phyloP scores from a whole-genome alignment of 2,888 invertebrate species.

The Axea sp. region DNA sequence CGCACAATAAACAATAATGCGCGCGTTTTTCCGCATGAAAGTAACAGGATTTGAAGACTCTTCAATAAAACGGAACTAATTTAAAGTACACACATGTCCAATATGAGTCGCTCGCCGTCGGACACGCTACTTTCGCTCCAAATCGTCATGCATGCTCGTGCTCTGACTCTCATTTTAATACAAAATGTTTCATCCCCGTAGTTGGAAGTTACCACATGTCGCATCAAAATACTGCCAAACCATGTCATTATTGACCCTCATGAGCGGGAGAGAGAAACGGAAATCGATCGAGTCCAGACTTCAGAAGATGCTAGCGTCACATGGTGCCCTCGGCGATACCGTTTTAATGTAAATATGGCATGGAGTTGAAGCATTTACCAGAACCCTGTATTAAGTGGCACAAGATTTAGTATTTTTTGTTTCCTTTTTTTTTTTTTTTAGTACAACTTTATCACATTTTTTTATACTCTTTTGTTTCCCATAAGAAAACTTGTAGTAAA shows the following conservation, averaged over 20 bases:
- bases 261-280: slow-evolving; percentile 63
- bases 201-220: slow-evolving; percentile 72
- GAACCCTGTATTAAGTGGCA: slow-evolving; percentile 51
- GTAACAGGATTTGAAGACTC: slow-evolving; percentile 40
- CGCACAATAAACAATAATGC: slow-evolving; percentile 34
- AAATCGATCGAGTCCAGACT: slow-evolving; percentile 62
- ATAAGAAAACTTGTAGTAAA: too few species aligned
- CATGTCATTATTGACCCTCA: slow-evolving; percentile 72
- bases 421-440: slow-evolving; percentile 13
- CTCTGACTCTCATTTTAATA: slow-evolving; percentile 76
- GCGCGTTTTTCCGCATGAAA: slow-evolving; percentile 44
- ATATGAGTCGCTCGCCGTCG: slow-evolving; percentile 55
- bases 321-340: slow-evolving; percentile 67
- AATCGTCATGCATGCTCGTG: slow-evolving; percentile 61
- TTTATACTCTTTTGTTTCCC: too few species aligned
- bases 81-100: slow-evolving; percentile 60
- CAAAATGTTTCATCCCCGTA: slow-evolving; percentile 73
- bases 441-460: too few species aligned
- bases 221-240: slow-evolving; percentile 67
- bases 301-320: slow-evolving; percentile 69
- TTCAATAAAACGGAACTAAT: slow-evolving; percentile 61
- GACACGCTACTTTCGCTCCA: slow-evolving; percentile 55
- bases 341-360: slow-evolving; percentile 61
- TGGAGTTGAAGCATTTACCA: slow-evolving; percentile 59
- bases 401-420: slow-evolving; percentile 42